Percentiles rank a stretch among this genome's conserved stretches.
Evolutionary conservation across 2,888 invertebrate species (phyloP).

Genomic region (Resseliella maxima): DNA sequence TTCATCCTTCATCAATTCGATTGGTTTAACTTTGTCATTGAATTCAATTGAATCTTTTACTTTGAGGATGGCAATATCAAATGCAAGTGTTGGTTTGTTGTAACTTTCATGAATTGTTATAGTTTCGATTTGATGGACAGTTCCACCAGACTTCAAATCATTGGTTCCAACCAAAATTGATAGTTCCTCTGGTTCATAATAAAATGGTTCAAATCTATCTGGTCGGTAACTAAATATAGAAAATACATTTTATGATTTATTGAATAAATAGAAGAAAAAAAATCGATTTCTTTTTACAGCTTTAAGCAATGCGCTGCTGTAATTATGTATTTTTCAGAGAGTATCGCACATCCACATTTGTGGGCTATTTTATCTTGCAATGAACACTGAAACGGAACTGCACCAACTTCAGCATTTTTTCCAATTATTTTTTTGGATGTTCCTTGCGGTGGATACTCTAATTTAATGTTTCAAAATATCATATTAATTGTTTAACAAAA

Average conservation of each 20-base stretch:
- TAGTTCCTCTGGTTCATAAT: too few relatives aligned
- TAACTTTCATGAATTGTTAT: conserved; percentile 59
- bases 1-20: conserved; percentile 71
- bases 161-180: conserved; percentile 29
- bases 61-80: conserved; percentile 78
- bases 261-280: too few relatives aligned
- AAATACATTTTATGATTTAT: not conserved
- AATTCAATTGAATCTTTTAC: conserved; percentile 70
- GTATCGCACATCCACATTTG: conserved; percentile 66
- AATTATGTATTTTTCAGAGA: conserved; percentile 63
- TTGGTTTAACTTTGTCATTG: conserved; percentile 69
- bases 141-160: not conserved
- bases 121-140: not conserved
- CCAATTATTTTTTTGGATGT: conserved; percentile 57
- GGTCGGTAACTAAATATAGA: too few relatives aligned
- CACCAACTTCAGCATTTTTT: conserved; percentile 58
- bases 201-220: too few relatives aligned
- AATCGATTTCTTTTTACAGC: not conserved
- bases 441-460: not conserved
- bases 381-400: conserved; percentile 66
- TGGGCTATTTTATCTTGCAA: conserved; percentile 63
- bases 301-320: conserved; percentile 66
- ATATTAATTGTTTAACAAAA: too few relatives aligned
- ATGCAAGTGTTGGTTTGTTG: conserved; percentile 66
- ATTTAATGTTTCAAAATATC: not conserved